phyloP scores from a whole-genome alignment of 2,113 vertebrate species.

The Dascyllus trimaculatus region DNA sequence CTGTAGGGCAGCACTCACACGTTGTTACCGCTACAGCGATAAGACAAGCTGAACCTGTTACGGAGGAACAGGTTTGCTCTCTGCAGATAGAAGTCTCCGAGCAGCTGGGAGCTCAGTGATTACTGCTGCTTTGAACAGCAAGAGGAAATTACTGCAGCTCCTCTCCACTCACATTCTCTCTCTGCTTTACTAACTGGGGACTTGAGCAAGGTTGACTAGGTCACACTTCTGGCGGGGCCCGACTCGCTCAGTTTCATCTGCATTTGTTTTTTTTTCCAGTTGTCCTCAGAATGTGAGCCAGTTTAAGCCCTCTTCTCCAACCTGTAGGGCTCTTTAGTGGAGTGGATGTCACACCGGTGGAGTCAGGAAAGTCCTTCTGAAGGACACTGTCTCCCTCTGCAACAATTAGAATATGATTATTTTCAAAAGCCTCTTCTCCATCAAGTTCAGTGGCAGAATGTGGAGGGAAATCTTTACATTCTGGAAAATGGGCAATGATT shows the following conservation, averaged over 20 bases:
- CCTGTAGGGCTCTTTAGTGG: conserved; percentile 41
- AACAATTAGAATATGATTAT: not conserved
- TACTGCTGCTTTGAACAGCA: conserved; percentile 59
- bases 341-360: conserved; percentile 24
- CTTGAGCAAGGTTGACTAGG: conserved; percentile 55
- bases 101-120: conserved; percentile 61
- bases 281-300: conserved; percentile 19
- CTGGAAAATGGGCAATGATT: not conserved
- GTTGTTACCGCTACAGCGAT: conserved; percentile 16
- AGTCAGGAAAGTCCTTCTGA: conserved; percentile 20
- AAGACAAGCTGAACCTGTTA: conserved; percentile 40
- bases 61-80: conserved; percentile 30
- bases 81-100: conserved; percentile 57
- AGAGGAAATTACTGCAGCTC: conserved; percentile 54
- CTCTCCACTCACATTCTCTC: conserved; percentile 24
- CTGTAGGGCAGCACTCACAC: conserved; percentile 39
- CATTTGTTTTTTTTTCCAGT: conserved; percentile 24
- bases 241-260: conserved; percentile 35
- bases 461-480: not conserved
- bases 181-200: conserved; percentile 39
- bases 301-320: conserved; percentile 42
- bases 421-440: conserved; percentile 5
- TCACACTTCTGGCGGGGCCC: conserved; percentile 38
- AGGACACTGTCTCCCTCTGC: conserved; percentile 4
- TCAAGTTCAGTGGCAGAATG: not conserved